Evolutionary conservation across 2,797 vertebrate species (phyloP).

Genomic region (Crocodylus rhombifer): DNA sequence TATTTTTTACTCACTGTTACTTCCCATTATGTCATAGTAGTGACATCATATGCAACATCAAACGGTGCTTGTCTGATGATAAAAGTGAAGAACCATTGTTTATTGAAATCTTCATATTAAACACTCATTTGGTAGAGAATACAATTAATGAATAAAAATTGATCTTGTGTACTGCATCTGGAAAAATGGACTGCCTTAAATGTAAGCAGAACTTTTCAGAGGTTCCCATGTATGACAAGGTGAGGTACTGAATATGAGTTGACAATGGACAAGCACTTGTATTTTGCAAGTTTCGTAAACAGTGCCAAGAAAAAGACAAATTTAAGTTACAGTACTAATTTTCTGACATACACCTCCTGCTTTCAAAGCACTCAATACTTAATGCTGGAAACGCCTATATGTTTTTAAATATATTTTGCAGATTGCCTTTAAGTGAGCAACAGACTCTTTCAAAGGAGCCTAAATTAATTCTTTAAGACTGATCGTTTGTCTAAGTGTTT

Average conservation of each 20-base stretch:
- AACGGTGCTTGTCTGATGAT: neutral
- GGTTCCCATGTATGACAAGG: neutral
- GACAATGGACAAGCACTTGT: neutral
- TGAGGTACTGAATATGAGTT: neutral
- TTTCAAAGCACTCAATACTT: neutral
- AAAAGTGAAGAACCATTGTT: neutral
- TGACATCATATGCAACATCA: neutral
- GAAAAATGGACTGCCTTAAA: neutral
- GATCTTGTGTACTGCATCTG: neutral
- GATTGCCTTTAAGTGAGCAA: neutral
- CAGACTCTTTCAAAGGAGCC: neutral
- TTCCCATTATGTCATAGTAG: neutral
- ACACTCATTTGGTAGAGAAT: neutral
- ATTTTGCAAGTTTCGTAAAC: neutral
- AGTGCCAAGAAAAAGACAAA: neutral
- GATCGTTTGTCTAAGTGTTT: neutral
- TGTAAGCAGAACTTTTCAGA: neutral
- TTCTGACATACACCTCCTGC: neutral
- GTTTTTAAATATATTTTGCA: neutral
- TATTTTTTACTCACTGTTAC: neutral
- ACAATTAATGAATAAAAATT: fast-evolving
- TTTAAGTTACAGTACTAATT: neutral
- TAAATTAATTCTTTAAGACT: neutral
- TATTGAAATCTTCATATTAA: neutral
- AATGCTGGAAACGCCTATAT: neutral